phyloP scores from a whole-genome alignment of 2,888 invertebrate species.

The Neuroscelio doddi region DNA sequence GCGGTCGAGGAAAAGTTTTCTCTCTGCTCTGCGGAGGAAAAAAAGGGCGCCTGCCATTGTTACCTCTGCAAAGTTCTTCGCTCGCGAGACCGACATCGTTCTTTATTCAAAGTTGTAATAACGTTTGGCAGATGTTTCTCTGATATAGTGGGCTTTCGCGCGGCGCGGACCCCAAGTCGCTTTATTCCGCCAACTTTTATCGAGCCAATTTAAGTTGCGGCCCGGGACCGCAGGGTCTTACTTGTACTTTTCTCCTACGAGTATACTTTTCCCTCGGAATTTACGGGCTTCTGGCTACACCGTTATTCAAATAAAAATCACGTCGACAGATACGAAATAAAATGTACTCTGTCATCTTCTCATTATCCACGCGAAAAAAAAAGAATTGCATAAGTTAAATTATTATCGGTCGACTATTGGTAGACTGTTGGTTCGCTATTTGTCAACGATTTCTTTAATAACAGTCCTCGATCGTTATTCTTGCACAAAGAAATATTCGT shows the following conservation, averaged over 20 bases:
- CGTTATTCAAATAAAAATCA: constrained; percentile 3
- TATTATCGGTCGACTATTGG: no score
- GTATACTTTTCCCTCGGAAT: constrained; percentile 22
- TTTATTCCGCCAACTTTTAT: constrained; percentile 71
- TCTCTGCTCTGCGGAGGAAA: constrained; percentile 15
- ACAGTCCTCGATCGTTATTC: no score
- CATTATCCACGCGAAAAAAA: no score
- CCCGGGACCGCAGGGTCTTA: constrained; percentile 50
- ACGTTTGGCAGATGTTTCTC: constrained; percentile 72
- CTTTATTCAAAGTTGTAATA: constrained; percentile 73
- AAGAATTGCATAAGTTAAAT: no score
- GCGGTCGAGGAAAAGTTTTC: constrained; percentile 39
- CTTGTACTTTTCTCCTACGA: constrained; percentile 34
- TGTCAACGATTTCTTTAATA: no score
- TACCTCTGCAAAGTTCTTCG: constrained; percentile 33
- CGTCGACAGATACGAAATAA: background rate
- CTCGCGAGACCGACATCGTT: constrained; percentile 57
- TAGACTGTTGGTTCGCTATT: no score
- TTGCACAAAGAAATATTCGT: no score
- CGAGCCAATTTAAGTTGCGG: constrained; percentile 72
- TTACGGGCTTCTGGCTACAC: constrained; percentile 27
- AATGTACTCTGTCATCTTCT: background rate
- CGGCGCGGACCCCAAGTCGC: constrained; percentile 58
- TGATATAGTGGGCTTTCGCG: constrained; percentile 61
- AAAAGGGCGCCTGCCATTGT: constrained; percentile 40